Evolutionary conservation across 2,888 invertebrate species (phyloP).

Genomic region (Hybos culiciformis): DNA sequence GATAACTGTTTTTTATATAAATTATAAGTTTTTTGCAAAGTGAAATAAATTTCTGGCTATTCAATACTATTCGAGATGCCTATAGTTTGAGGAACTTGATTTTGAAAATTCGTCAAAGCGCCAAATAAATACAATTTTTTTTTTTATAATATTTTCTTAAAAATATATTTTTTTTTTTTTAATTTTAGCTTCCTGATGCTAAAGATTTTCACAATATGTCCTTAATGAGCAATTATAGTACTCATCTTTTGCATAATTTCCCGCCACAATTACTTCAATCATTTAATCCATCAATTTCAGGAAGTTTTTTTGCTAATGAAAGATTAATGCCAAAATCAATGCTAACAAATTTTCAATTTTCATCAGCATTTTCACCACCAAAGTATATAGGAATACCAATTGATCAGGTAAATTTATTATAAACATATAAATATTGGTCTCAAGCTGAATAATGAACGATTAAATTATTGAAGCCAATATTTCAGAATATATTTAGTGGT

Average conservation of each 20-base stretch:
- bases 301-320: constrained; percentile 33
- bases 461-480: constrained; percentile 4
- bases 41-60: too few species aligned
- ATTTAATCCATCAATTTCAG: constrained; percentile 42
- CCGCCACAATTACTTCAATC: constrained; percentile 61
- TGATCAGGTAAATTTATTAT: constrained; percentile 30
- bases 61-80: too few species aligned
- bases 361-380: constrained; percentile 57
- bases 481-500: constrained; percentile 34
- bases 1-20: too few species aligned
- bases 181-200: constrained; percentile 37
- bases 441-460: not conserved
- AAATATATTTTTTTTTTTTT: constrained; percentile 1
- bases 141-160: not conserved
- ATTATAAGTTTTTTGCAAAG: too few species aligned
- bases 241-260: constrained; percentile 54
- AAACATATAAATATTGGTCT: not conserved
- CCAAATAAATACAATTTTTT: too few species aligned
- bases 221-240: constrained; percentile 51
- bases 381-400: constrained; percentile 43
- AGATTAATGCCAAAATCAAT: constrained; percentile 42
- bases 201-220: constrained; percentile 51
- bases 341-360: constrained; percentile 51
- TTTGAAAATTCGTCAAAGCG: too few species aligned
- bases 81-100: too few species aligned